Conservation (phyloP, 1,140 invertebrate genomes). For the Euborellia annulipes region DNA sequence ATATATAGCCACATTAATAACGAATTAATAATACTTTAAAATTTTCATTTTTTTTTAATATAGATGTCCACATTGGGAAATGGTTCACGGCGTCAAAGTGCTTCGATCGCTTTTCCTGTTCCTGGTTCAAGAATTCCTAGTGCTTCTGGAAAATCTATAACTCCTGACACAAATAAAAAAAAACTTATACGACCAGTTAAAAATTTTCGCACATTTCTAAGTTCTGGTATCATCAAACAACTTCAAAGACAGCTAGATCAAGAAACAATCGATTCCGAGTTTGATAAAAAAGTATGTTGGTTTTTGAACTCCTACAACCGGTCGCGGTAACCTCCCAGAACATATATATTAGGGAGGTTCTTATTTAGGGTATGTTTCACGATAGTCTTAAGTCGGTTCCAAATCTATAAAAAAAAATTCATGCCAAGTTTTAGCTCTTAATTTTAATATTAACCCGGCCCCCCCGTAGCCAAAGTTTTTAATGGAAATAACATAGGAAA, state of each 20-base stretch:
- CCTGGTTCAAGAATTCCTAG: not conserved
- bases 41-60: conserved; percentile 5
- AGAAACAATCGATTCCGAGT: conserved; percentile 48
- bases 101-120: conserved; percentile 28
- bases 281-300: conserved; percentile 44
- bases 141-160: not conserved
- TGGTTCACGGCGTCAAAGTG: conserved; percentile 37
- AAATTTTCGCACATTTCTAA: conserved; percentile 31
- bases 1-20: conserved; percentile 1
- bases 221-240: conserved; percentile 42
- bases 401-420: too few relatives aligned
- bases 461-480: too few relatives aligned
- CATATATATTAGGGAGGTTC: too few relatives aligned
- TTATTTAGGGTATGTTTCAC: too few relatives aligned
- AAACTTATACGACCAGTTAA: not conserved
- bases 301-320: too few relatives aligned
- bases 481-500: too few relatives aligned
- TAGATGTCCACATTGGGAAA: conserved; percentile 36
- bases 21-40: not conserved
- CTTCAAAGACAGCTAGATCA: conserved; percentile 45
- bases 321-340: too few relatives aligned
- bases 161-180: not conserved
- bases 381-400: too few relatives aligned
- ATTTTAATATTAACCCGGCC: too few relatives aligned
- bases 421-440: too few relatives aligned